phyloP scores from a whole-genome alignment of 2,888 invertebrate species.

The Lithophane semibrunnea region DNA sequence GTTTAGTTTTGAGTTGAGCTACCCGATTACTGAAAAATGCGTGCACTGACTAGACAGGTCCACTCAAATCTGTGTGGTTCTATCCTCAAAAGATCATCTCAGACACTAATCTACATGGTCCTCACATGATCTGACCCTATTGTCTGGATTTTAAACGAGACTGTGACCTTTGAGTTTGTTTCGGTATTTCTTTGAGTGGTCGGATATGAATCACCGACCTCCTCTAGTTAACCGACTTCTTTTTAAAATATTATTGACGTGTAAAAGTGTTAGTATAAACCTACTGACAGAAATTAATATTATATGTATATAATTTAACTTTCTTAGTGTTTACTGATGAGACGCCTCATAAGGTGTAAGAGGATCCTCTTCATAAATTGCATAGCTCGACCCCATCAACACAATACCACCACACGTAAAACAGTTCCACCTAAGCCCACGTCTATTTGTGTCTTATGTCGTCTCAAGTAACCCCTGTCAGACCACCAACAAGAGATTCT shows the following conservation, averaged over 20 bases:
- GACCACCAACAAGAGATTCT: slow-evolving; percentile 17
- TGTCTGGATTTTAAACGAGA: not conserved
- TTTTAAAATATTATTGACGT: not conserved
- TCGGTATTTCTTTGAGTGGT: not conserved
- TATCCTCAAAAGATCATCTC: not conserved
- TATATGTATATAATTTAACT: not conserved
- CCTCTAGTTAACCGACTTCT: too few relatives aligned
- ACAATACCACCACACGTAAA: not conserved
- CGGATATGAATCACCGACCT: not conserved
- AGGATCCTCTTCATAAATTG: not conserved
- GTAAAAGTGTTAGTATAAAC: not conserved
- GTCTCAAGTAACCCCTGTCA: not conserved
- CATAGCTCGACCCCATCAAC: not conserved
- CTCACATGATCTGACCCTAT: not conserved
- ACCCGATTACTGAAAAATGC: not conserved
- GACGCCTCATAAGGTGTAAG: not conserved
- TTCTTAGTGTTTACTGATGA: not conserved
- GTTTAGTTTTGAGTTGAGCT: not conserved
- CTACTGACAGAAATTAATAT: not conserved
- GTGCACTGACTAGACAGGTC: not conserved
- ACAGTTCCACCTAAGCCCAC: not conserved
- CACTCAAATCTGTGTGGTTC: not conserved
- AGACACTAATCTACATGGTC: not conserved
- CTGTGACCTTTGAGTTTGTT: not conserved
- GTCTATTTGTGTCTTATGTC: not conserved